Conservation (phyloP, 2,888 invertebrate species). For the Lymantria dispar region DNA sequence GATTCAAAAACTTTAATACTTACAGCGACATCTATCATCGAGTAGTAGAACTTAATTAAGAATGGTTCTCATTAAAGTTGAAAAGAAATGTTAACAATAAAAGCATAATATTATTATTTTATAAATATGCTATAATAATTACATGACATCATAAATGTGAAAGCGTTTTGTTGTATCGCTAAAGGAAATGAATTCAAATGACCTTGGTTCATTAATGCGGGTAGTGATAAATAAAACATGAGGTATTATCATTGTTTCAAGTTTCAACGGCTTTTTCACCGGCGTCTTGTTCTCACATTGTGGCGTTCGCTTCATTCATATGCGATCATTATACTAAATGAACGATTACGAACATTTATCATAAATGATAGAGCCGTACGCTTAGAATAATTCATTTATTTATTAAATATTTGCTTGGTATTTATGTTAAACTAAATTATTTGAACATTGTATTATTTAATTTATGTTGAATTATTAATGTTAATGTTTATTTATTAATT, state of each 20-base stretch:
- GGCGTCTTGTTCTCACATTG: constrained; percentile 35
- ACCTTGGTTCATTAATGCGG: constrained; percentile 77
- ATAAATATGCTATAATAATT: constrained; percentile 32
- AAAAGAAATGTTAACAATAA: constrained; percentile 17
- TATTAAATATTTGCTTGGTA: constrained; percentile 5
- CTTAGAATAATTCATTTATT: constrained; percentile 11
- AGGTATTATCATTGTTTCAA: constrained; percentile 67
- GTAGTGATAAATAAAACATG: constrained; percentile 69
- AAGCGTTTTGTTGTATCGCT: constrained; percentile 43
- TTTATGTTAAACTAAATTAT: constrained; percentile 11
- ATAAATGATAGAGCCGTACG: constrained; percentile 11
- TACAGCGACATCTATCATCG: constrained; percentile 62
- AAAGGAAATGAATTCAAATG: constrained; percentile 71
- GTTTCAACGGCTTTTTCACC: constrained; percentile 58
- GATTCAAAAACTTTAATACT: constrained; percentile 22
- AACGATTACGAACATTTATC: constrained; percentile 32
- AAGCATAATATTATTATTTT: constrained; percentile 25
- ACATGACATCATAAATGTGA: constrained; percentile 40
- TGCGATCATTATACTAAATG: constrained; percentile 32
- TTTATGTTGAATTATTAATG: not conserved
- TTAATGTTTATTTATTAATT: not conserved
- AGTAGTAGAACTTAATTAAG: constrained; percentile 56
- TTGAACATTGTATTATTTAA: not conserved
- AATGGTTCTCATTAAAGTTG: constrained; percentile 42
- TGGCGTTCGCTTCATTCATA: constrained; percentile 34